Evolutionary conservation across 2,888 invertebrate genomes (phyloP).

Genomic region (Watsonalla binaria): DNA sequence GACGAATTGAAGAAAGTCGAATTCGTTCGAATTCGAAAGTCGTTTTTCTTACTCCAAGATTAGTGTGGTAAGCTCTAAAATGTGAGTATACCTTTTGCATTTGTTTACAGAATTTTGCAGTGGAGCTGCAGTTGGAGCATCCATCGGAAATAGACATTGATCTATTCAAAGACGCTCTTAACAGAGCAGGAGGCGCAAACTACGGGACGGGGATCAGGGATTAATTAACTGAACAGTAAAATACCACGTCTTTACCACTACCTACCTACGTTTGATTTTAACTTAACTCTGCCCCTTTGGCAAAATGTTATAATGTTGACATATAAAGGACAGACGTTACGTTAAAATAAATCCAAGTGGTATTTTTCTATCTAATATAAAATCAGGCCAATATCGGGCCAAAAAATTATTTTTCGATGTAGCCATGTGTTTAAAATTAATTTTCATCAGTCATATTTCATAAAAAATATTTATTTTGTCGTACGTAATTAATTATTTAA

Average conservation of each 20-base stretch:
- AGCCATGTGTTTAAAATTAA: constrained; percentile 13
- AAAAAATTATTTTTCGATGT: constrained; percentile 25
- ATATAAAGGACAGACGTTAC: constrained; percentile 2
- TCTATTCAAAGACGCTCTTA: constrained; percentile 83
- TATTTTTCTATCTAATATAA: constrained; percentile 20
- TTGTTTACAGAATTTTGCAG: constrained; percentile 85
- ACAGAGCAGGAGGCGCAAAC: constrained; percentile 88
- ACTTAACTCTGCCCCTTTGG: constrained; percentile 13
- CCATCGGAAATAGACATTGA: constrained; percentile 84
- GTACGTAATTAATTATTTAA: constrained; percentile 23
- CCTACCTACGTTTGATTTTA: constrained; percentile 25
- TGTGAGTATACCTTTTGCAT: constrained; percentile 9
- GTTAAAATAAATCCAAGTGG: constrained; percentile 23
- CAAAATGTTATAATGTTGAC: too few species aligned
- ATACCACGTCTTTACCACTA: constrained; percentile 30
- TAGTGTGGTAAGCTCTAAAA: background rate
- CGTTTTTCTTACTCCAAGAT: background rate
- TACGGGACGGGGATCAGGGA: constrained; percentile 88
- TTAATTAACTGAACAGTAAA: constrained; percentile 65
- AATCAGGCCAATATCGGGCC: constrained; percentile 27
- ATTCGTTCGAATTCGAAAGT: background rate
- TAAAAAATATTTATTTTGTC: constrained; percentile 2
- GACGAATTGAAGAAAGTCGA: constrained; percentile 11
- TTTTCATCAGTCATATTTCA: constrained; percentile 3
- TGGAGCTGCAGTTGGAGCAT: constrained; percentile 85